Conservation (phyloP, 2,888 invertebrate species). For the Mayetiola destructor region DNA sequence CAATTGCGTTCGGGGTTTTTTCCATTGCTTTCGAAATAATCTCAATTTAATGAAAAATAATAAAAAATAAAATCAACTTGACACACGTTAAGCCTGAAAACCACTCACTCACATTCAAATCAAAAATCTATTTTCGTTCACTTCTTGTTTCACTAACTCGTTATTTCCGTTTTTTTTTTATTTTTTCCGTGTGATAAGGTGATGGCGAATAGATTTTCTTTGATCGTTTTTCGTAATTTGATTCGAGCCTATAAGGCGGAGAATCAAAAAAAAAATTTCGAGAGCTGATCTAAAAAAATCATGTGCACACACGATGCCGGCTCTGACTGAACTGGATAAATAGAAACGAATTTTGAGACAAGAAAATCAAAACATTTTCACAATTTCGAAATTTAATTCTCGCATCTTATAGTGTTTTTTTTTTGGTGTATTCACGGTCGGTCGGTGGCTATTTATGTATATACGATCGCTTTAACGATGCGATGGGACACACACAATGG, state of each 20-base stretch:
- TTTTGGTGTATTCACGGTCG: background rate
- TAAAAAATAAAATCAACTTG: no score
- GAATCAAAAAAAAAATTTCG: no score
- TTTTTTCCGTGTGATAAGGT: no score
- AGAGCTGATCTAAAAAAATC: no score
- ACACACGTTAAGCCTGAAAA: slow-evolving; percentile 5
- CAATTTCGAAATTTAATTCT: background rate
- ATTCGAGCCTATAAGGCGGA: background rate
- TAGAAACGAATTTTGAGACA: background rate
- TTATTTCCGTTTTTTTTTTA: background rate
- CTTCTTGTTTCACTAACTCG: no score
- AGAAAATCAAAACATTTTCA: background rate
- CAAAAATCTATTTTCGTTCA: background rate
- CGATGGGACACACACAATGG: no score
- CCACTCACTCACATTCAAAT: slow-evolving; percentile 5
- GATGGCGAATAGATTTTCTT: no score
- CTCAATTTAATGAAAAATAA: no score
- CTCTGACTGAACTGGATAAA: slow-evolving; percentile 4
- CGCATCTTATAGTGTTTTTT: background rate
- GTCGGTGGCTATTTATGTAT: slow-evolving; percentile 6
- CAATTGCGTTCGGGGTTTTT: no score
- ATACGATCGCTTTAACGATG: no score
- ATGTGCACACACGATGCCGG: slow-evolving; percentile 6
- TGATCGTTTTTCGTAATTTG: slow-evolving; percentile 3
- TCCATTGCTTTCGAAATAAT: no score